Evolutionary conservation across 2,113 vertebrate species (phyloP), one percentile per base, ranked within the genome.

Genomic region (Carlito syrichta): DNA sequence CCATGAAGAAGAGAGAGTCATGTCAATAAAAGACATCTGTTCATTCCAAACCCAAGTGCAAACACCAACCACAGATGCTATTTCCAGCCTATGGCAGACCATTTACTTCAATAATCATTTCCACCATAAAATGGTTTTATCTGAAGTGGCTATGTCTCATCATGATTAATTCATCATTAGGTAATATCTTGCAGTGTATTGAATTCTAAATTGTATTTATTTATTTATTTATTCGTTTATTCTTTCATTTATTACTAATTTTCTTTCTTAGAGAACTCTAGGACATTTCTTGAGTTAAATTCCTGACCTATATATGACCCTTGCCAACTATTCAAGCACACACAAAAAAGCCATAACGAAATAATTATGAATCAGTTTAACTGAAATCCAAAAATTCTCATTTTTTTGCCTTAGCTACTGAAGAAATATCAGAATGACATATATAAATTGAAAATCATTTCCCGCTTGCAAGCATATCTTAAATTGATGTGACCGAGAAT

Each of bases 381-480:
- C 93, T 95, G 92, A 97, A 98, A 98, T 97, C 92, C 92, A 97
- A 98, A 98, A 96, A 82, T 92, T 94, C 73, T 89, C 43, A 45
- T 20, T 88, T 77, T 97, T 97, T 94, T 73, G 54, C 71, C 95
- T 91, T 96, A 92, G 96, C 98, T 3, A 0, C 89, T 83, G 88
- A 88, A 98, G 95, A 97, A 94, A 96, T 93, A 98, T 94, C 95
- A 97, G 97, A 92, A 94, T 95, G 95, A 98, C 96, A 97, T 95
- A 96, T 97, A 97, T 85, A 97, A 97, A 97, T 97, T 95, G 97
- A 98, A 98, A 97, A 98, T 97, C 97, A 98, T 98, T 98, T 98
- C 98, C 98, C 97, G 38, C 98, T 98, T 98, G 98, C 92, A 96
- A 98, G 93, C 3, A 0, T 97, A 95, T 98, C 97, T 98, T 90